These are phyloP conservation scores for Leistus spinibarbis DNA, from an alignment of 2,888 invertebrate genomes.

Conservation along the genomic window DNA sequence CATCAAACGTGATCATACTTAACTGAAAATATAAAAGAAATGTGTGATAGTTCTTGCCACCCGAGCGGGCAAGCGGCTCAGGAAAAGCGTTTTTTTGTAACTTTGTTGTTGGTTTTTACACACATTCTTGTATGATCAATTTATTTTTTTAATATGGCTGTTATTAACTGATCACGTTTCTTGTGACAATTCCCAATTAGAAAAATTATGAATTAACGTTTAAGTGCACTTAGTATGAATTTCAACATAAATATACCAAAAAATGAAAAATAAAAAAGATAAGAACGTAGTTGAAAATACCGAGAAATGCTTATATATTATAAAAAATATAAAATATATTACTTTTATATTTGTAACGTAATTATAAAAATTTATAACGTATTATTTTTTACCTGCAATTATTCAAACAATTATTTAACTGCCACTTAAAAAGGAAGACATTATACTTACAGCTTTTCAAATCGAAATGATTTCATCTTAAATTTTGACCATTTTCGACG, in stretches of 20 bases:
- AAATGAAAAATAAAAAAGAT: constrained; percentile 13
- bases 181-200: constrained; percentile 40
- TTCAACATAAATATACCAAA: constrained; percentile 38
- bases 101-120: not conserved
- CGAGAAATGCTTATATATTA: constrained; percentile 33
- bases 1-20: constrained; percentile 40
- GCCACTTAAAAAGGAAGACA: constrained; percentile 26
- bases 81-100: not conserved
- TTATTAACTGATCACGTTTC: constrained; percentile 38
- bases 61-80: not conserved
- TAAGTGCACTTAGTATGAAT: constrained; percentile 48
- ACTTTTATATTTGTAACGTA: constrained; percentile 37
- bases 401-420: constrained; percentile 25
- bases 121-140: constrained; percentile 16
- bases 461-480: constrained; percentile 5
- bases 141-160: constrained; percentile 38
- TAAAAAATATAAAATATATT: constrained; percentile 11
- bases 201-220: constrained; percentile 44
- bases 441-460: not conserved
- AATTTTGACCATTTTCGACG: not conserved
- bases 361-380: constrained; percentile 35
- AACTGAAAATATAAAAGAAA: constrained; percentile 22
- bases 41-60: constrained; percentile 39
- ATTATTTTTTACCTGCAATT: constrained; percentile 31
- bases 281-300: constrained; percentile 7